Base-by-base conservation (phyloP, 2,797 vertebrate genomes). In the Malacoraja senta region DNA sequence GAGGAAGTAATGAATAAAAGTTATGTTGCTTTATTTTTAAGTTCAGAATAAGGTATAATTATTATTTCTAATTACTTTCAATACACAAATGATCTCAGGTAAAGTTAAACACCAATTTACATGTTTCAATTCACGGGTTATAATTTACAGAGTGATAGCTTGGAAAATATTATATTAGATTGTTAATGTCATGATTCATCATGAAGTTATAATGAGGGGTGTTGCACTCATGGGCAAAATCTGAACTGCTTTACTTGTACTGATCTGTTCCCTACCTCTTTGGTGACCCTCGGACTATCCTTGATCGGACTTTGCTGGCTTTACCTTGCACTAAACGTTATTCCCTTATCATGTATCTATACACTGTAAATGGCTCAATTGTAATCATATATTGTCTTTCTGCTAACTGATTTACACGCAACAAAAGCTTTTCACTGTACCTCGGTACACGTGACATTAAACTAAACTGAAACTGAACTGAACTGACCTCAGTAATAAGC, bases 1-100 rank as follows among this genome's bases (percentile, higher is more conserved):
- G 63, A 88, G 61, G 84, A 65, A 88, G n/a, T n/a, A 88, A 88
- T 63, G 15, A 88, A 88, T 68, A 65, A 65, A 68, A 15, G n/a
- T 65, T 74, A 74, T 26, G 71, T 21, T 88, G 24, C 19, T 86
- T 68, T 88, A 88, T 19, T 88, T 74, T 86, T 35, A 58, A 58
- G 19, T 88, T 65, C 63, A 35, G 8, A 65, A 86, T 86, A 86
- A 32, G 0, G 1, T 65, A 3, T 65, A 88, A 65, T 88, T 88
- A 61, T 8, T 3, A 26, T 83, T 83, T 58, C 21, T 83, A 53
- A 58, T 26, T 58, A 83, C 24, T 83, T 83, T 53, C 24, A 53
- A 83, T 58, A 58, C 44, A 32, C 44, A 17, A 78, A 53, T 84
- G 1, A 61, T 84, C 81, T 10, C 81, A 29, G 58, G 53, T n/a